These are phyloP conservation scores for Dolichomitus sp. DNA, from an alignment of 2,888 invertebrate genomes.

Conservation along the genomic window DNA sequence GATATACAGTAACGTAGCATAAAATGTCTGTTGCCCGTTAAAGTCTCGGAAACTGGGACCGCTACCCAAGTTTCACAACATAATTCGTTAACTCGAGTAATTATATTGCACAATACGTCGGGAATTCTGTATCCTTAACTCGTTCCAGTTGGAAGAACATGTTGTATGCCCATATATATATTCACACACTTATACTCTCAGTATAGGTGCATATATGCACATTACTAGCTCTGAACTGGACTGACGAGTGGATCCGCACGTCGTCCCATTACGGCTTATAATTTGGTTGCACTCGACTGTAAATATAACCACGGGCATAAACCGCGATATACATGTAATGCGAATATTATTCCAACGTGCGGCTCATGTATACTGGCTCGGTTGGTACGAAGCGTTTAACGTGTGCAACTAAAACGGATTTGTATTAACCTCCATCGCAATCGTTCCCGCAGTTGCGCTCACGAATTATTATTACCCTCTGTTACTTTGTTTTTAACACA, in stretches of 20 bases:
- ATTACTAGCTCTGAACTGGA: conserved; percentile 39
- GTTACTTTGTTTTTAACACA: conserved; percentile 15
- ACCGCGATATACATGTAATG: conserved; percentile 46
- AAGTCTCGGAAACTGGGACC: conserved; percentile 31
- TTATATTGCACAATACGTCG: conserved; percentile 64
- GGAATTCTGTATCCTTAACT: conserved; percentile 62
- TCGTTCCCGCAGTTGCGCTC: background rate
- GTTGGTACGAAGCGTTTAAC: conserved; percentile 40
- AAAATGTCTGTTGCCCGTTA: conserved; percentile 33
- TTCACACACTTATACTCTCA: background rate
- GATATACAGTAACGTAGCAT: conserved; percentile 12
- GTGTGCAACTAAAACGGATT: conserved; percentile 49
- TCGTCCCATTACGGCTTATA: conserved; percentile 56
- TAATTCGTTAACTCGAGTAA: conserved; percentile 67
- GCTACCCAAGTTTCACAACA: conserved; percentile 58
- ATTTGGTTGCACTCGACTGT: conserved; percentile 60
- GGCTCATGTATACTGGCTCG: conserved; percentile 24
- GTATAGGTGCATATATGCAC: conserved; percentile 1
- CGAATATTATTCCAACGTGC: conserved; percentile 50
- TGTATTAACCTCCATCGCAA: conserved; percentile 46
- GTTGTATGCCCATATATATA: conserved; percentile 32
- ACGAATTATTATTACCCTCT: conserved; percentile 10
- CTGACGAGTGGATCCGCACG: conserved; percentile 45
- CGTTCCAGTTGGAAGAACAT: conserved; percentile 62
- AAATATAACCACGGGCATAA: conserved; percentile 53